Evolutionary conservation across 1,140 invertebrate genomes (phyloP).

Genomic region (Trinorchestia longiramus): DNA sequence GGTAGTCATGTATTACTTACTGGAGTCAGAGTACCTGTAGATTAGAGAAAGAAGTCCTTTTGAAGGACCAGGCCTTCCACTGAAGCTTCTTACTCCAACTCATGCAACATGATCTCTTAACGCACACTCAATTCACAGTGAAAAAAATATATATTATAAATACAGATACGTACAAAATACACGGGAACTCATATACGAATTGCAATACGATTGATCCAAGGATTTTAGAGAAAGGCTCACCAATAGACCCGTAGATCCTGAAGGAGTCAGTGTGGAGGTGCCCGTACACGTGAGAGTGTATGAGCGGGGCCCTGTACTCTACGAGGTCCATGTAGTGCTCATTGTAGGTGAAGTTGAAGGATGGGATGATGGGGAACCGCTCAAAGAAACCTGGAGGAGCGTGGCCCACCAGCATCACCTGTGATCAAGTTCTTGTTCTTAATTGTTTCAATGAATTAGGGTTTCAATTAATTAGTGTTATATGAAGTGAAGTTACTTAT

Average conservation of each 20-base stretch:
- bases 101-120: not conserved
- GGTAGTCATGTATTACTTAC: too few relatives aligned
- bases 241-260: constrained; percentile 61
- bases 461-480: too few relatives aligned
- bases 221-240: not conserved
- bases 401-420: constrained; percentile 92
- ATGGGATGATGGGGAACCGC: constrained; percentile 70
- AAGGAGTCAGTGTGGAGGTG: constrained; percentile 93
- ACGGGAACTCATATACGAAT: not conserved
- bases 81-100: too few relatives aligned
- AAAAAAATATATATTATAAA: not conserved
- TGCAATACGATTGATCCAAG: too few relatives aligned
- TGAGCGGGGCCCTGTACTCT: constrained; percentile 80
- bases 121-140: not conserved
- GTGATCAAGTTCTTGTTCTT: too few relatives aligned
- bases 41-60: too few relatives aligned
- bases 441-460: too few relatives aligned
- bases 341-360: constrained; percentile 70
- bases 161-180: not conserved
- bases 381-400: constrained; percentile 89
- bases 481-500: too few relatives aligned
- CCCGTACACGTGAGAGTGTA: constrained; percentile 92
- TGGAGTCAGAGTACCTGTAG: too few relatives aligned
- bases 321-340: constrained; percentile 79
- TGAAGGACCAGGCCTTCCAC: too few relatives aligned